phyloP scores from a whole-genome alignment of 2,888 invertebrate species.

The Monochamus alternatus region DNA sequence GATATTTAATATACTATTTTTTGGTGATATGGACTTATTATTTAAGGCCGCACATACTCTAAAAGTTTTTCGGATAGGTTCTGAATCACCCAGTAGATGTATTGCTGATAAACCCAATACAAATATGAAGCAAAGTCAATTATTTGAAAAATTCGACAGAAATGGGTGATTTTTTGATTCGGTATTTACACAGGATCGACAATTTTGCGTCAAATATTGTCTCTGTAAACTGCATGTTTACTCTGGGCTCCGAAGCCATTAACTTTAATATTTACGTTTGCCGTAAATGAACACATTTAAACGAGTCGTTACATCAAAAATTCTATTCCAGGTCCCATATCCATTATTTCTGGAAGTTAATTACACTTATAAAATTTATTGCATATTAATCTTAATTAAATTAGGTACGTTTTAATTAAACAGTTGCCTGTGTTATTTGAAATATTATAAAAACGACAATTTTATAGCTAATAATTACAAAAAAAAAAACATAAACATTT shows the following conservation, averaged over 20 bases:
- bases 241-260: constrained; percentile 31
- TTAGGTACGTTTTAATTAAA: constrained; percentile 5
- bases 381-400: constrained; percentile 22
- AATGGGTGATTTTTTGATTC: neutral
- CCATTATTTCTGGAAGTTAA: constrained; percentile 34
- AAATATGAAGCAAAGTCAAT: no score
- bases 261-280: constrained; percentile 39
- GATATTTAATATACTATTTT: no score
- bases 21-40: no score
- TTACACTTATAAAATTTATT: constrained; percentile 32
- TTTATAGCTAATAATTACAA: no score
- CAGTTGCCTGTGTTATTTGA: neutral
- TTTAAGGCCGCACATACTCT: no score
- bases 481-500: no score
- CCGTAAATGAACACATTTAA: constrained; percentile 44
- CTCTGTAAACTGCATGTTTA: constrained; percentile 3
- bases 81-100: no score
- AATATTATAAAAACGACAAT: no score
- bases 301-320: constrained; percentile 55
- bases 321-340: constrained; percentile 51
- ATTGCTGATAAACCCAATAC: no score
- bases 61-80: no score
- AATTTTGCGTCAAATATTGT: constrained; percentile 13
- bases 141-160: no score
- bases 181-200: neutral